These are phyloP conservation scores for Morone saxatilis DNA, from an alignment of 2,113 vertebrate genomes.

Conservation along the genomic window DNA sequence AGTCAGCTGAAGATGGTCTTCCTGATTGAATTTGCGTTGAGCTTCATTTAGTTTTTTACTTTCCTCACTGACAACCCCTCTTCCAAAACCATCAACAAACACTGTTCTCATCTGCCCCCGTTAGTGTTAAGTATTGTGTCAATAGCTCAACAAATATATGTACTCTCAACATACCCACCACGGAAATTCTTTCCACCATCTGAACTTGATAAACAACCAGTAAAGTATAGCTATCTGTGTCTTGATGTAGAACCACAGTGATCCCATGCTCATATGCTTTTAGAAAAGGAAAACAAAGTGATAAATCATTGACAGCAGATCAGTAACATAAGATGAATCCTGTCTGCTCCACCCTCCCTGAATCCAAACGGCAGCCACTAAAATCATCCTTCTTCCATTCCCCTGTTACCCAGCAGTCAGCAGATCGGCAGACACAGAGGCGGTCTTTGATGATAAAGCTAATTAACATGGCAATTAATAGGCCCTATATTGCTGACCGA, in stretches of 20 bases:
- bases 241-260: conserved; percentile 36
- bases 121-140: conserved; percentile 15
- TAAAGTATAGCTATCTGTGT: conserved; percentile 14
- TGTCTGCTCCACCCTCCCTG: conserved; percentile 39
- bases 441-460: conserved; percentile 62
- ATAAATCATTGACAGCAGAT: conserved; percentile 69
- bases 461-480: conserved; percentile 75
- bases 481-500: conserved; percentile 53
- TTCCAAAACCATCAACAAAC: conserved; percentile 3
- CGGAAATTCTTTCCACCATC: conserved; percentile 34
- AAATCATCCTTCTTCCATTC: conserved; percentile 25
- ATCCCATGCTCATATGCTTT: conserved; percentile 29
- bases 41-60: too few species aligned
- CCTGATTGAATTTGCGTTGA: too few species aligned
- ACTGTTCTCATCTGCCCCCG: not conserved
- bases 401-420: conserved; percentile 55
- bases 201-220: conserved; percentile 45
- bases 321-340: conserved; percentile 59
- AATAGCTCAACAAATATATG: conserved; percentile 27
- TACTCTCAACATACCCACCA: not conserved
- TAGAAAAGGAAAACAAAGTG: conserved; percentile 63
- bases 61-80: too few species aligned
- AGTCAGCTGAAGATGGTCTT: too few species aligned
- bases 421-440: conserved; percentile 40
- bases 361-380: conserved; percentile 31